Evolutionary conservation across 2,888 invertebrate species (phyloP).

Genomic region (Lasius fuliginosus): DNA sequence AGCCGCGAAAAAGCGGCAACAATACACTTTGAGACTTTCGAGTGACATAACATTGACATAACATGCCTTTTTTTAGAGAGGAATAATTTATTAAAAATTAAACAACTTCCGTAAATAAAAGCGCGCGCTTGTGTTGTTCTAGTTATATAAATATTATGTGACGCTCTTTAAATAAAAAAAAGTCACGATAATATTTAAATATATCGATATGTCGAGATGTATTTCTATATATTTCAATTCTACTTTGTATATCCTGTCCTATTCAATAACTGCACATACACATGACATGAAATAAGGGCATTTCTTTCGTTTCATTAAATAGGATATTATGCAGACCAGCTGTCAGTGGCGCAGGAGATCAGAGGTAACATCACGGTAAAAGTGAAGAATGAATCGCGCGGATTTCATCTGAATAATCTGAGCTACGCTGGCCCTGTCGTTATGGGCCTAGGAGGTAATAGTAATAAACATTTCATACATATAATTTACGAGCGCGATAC

Average conservation of each 20-base stretch:
- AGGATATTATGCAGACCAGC: constrained; percentile 95
- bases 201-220: neutral
- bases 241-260: neutral
- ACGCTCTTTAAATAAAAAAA: neutral
- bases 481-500: constrained; percentile 23
- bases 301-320: constrained; percentile 56
- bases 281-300: neutral
- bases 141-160: neutral
- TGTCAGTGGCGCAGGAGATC: constrained; percentile 93
- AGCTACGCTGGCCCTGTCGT: constrained; percentile 99
- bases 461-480: constrained; percentile 28
- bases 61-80: no score
- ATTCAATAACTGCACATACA: neutral
- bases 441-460: constrained; percentile 97
- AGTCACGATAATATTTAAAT: neutral
- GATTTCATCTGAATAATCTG: constrained; percentile 95
- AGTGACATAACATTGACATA: no score
- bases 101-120: no score
- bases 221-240: neutral
- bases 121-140: no score
- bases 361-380: constrained; percentile 93
- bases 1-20: no score
- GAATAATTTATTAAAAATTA: no score
- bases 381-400: constrained; percentile 93
- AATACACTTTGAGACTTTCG: no score